Evolutionary conservation across 35 echinoderm and acorn worm species (phyloP), one percentile per base, ranked within the genome.

Genomic region (Apostichopus parvimensis): DNA sequence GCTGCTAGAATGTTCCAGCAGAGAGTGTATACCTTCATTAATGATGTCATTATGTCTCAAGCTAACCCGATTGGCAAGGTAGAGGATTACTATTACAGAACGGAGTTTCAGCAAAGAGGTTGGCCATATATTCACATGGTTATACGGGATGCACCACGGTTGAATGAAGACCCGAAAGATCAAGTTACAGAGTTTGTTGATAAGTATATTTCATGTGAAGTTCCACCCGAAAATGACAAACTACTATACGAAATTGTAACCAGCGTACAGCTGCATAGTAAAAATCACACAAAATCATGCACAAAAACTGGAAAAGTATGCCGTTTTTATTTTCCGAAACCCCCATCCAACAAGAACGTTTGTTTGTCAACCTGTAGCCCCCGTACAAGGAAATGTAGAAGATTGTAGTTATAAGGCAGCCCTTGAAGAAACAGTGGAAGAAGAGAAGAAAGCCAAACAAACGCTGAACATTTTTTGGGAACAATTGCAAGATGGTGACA

Each of bases 231-330:
- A 90, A 81, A 23, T 70, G 93, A 95, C 76, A 53, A 77, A 64
- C 93, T 91, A 80, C 53, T 97, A 58, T 26, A 85, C 88, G 93
- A 97, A 87, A 97, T 93, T 58, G 93, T 97, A 15, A 91, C 85
- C 28, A 62, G 11, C 59, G 93, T 97, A 11, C 95, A 95, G 55
- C 65, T 75, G 71, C 91, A 93, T 65, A 94, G 77, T 57, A 90
- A 92, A 34, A 97, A 90, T 24, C 95, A 96, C 91, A 88, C 95
- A 87, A 96, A 94, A 79, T 94, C 95, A 18, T 96, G 92, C 58
- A 94, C 56, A 64, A 97, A 97, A 81, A 89, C 79, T 34, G 93
- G 95, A 45, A 94, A 66, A 18, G 87, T 59, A 12, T 97, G 95
- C 79, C 80, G 93, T 86, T 97, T 97, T 78, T 92, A 94, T 83